These are phyloP conservation scores for Pseudochaenichthys georgianus DNA, from an alignment of 2,797 vertebrate genomes.

Conservation along the genomic window DNA sequence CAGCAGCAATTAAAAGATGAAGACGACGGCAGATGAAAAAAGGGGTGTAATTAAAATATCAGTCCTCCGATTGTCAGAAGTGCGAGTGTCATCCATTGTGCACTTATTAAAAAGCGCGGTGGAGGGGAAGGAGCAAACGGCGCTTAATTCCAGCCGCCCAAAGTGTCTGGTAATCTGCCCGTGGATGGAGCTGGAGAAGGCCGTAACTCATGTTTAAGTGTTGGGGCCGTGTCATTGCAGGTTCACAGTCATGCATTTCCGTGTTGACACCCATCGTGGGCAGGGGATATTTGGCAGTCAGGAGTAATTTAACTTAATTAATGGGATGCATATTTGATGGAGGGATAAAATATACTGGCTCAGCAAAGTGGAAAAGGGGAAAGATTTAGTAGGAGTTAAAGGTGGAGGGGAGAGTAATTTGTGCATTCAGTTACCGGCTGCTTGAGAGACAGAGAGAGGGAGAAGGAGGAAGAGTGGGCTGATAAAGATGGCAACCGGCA, in stretches of 20 bases:
- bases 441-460: conserved; percentile 74
- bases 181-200: conserved; percentile 93
- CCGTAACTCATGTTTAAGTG: conserved; percentile 98
- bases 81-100: conserved; percentile 98
- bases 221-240: conserved; percentile 97
- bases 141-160: conserved; percentile 96
- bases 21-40: conserved; percentile 84
- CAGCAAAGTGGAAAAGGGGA: conserved; percentile 99
- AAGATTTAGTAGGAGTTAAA: conserved; percentile 99
- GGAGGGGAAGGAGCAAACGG: conserved; percentile 89
- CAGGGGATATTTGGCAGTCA: conserved; percentile 99
- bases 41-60: conserved; percentile 99
- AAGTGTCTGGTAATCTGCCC: conserved; percentile 99
- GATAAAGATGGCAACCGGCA: conserved; percentile 69
- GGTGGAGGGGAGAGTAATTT: conserved; percentile 99
- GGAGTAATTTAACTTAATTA: conserved; percentile 99
- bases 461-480: conserved; percentile 32
- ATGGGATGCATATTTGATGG: conserved; percentile 99
- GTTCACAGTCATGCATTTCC: conserved; percentile 99
- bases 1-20: conserved; percentile 99
- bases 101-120: conserved; percentile 94
- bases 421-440: conserved; percentile 89
- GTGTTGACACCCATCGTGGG: conserved; percentile 98
- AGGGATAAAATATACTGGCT: conserved; percentile 99
- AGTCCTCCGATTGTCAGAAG: conserved; percentile 97